phyloP scores from a whole-genome alignment of 2,888 invertebrate species.

The Dryococelus australis region DNA sequence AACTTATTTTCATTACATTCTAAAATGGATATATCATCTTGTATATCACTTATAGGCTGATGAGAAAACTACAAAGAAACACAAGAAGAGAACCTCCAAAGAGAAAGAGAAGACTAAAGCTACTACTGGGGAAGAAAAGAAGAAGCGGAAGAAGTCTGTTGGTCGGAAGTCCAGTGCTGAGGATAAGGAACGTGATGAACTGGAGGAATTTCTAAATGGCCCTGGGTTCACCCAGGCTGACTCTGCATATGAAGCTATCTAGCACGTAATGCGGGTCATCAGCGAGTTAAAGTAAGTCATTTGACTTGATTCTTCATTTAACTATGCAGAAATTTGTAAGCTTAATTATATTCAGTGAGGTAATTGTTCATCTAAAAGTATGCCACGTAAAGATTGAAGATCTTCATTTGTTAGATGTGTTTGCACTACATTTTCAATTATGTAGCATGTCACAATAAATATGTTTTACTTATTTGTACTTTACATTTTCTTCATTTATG shows the following conservation, averaged over 20 bases:
- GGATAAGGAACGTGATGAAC: constrained; percentile 62
- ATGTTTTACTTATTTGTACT: no score
- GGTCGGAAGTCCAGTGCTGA: constrained; percentile 59
- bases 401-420: no score
- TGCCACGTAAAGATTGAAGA: no score
- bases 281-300: background rate
- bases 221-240: constrained; percentile 62
- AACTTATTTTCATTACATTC: no score
- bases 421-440: no score
- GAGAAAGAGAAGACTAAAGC: constrained; percentile 57
- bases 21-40: no score
- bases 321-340: background rate
- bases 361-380: no score
- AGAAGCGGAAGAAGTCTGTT: constrained; percentile 55
- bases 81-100: constrained; percentile 59
- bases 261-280: constrained; percentile 49
- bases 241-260: constrained; percentile 68
- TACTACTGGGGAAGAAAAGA: constrained; percentile 55
- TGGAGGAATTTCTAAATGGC: constrained; percentile 70
- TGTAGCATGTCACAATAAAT: no score
- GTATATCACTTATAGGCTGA: no score
- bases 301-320: background rate
- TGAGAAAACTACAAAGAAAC: constrained; percentile 58
- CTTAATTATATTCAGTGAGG: background rate
- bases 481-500: no score